Base-by-base conservation (phyloP, 1,140 invertebrate species). In the Aphaenogaster floridana region DNA sequence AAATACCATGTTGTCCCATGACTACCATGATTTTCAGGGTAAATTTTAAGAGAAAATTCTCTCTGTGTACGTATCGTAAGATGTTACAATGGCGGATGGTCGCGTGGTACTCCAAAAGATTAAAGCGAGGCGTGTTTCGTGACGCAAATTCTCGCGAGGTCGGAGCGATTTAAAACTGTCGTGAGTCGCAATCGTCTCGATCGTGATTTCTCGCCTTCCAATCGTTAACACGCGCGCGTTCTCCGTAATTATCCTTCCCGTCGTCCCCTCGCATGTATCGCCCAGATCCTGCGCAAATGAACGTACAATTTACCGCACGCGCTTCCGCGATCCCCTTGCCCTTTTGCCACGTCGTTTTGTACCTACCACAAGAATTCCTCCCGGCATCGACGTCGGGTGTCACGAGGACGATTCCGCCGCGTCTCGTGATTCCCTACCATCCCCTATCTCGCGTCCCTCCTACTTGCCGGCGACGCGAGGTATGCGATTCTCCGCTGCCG, bases 401-500 rank as follows among this genome's bases (percentile, higher is more conserved):
- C 36, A 86, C 86, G 59, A 74, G 79, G 83, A 89, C 90, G 87
- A 91, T 89, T 86, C 76, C 84, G n/a, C 54, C 74, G 63, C 72
- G 9, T 42, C 57, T 34, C 28, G 48, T 64, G 72, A n/a, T 71
- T 63, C 17, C 17, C 45, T 15, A 36, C 21, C 4, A n/a, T 34
- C 15, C 39, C 54, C 2, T 57, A 28, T 71, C 45, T 39, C 34
- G 36, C 11, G 11, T 15, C 64, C 66, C 13, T 76, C 83, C 86
- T 89, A 80, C 52, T 86, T 84, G 84, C 85, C 88, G 36, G 79
- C 86, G 89, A 86, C 85, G 89, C 77, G 89, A 90, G 88, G 90
- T 92, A 92, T 90, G 91, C 92, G 92, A 94, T 92, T 93, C 91
- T 87, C 88, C 87, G 88, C 88, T 63, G 76, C 91, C 76, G 87